Percentiles rank a stretch among this genome's conserved stretches.
Evolutionary conservation across 2,888 invertebrate genomes (phyloP).

Genomic region (Rotaria macrura): DNA sequence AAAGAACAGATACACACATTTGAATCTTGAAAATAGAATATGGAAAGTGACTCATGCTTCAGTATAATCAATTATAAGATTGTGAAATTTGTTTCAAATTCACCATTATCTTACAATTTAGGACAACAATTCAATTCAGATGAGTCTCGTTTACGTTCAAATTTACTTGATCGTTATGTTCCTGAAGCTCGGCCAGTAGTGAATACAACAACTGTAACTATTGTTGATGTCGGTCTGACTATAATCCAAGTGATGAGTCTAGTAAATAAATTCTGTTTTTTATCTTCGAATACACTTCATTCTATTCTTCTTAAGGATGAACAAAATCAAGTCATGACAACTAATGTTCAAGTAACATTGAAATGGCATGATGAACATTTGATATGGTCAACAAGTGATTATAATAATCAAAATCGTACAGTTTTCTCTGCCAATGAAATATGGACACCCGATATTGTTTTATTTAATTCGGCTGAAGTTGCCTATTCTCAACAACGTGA

Average conservation of each 20-base stretch:
- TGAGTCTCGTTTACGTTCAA: slow-evolving; percentile 20
- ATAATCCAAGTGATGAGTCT: slow-evolving; percentile 28
- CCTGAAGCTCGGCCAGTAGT: slow-evolving; percentile 23
- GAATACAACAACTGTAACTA: slow-evolving; percentile 24
- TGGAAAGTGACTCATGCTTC: no score
- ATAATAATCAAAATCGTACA: slow-evolving; percentile 15
- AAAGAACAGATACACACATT: no score
- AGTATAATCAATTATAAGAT: no score
- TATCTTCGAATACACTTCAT: not conserved
- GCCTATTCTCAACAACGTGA: slow-evolving; percentile 28
- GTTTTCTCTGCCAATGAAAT: slow-evolving; percentile 25
- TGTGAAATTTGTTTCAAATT: no score
- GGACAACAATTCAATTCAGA: not conserved
- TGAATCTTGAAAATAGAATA: no score
- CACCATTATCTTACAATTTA: not conserved
- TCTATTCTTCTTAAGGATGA: slow-evolving; percentile 21
- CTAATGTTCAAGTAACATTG: slow-evolving; percentile 24
- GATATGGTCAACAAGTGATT: slow-evolving; percentile 11
- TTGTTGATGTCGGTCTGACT: slow-evolving; percentile 16
- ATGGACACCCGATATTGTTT: slow-evolving; percentile 28
- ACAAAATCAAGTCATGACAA: slow-evolving; percentile 32
- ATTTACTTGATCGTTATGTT: slow-evolving; percentile 8
- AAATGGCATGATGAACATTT: slow-evolving; percentile 30
- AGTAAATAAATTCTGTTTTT: not conserved
- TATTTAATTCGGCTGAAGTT: slow-evolving; percentile 20